phyloP scores from a whole-genome alignment of 2,113 vertebrate species.

The Miniopterus natalensis region DNA sequence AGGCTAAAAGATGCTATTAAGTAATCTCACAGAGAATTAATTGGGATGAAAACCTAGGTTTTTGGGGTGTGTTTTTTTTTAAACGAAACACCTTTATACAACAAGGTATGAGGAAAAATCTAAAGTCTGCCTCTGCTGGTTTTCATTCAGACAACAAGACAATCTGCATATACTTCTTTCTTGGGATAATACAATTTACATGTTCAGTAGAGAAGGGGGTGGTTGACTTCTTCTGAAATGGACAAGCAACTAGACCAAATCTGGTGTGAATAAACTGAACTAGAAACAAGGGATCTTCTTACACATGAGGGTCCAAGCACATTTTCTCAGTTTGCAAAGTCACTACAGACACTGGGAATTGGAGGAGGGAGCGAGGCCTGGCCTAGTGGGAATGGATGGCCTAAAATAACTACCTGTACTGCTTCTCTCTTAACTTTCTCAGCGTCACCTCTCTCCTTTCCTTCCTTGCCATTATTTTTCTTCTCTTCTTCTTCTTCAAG shows the following conservation, averaged over 20 bases:
- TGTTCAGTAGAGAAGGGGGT: background rate
- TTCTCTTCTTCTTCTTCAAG: conserved; percentile 86
- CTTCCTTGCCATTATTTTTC: conserved; percentile 74
- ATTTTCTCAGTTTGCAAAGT: background rate
- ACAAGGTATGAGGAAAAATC: background rate
- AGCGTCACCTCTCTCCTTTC: conserved; percentile 53
- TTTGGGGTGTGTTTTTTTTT: background rate
- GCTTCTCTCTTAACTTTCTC: conserved; percentile 75
- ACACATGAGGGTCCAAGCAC: background rate
- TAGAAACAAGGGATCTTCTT: background rate
- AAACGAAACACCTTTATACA: background rate
- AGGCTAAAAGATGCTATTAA: background rate
- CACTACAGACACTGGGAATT: background rate
- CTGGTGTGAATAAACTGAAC: background rate
- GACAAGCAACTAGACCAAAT: background rate
- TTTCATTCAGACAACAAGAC: background rate
- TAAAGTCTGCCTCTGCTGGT: background rate
- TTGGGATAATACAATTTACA: background rate
- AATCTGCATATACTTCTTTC: background rate
- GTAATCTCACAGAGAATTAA: background rate
- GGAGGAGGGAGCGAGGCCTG: no score
- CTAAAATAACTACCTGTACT: conserved; percentile 66
- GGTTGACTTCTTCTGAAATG: background rate
- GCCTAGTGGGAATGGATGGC: background rate
- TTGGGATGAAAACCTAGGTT: background rate